Percentiles rank a stretch among this genome's conserved stretches.
Conservation (phyloP, 2,113 vertebrate species). For the Ahaetulla prasina region DNA sequence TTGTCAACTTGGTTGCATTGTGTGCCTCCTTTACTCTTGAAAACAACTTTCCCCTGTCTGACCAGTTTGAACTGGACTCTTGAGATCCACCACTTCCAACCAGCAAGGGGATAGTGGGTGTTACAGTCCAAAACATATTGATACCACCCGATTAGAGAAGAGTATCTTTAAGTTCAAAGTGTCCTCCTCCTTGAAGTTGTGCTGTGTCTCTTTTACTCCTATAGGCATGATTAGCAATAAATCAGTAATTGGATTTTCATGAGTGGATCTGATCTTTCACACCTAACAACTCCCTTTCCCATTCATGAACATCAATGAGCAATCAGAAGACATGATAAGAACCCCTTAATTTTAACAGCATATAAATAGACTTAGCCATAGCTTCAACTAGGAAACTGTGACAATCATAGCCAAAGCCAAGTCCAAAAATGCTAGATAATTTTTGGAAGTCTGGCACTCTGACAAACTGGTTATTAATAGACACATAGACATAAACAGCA, state of each 20-base stretch:
- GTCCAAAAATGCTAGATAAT: neutral
- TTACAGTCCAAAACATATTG: neutral
- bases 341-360: neutral
- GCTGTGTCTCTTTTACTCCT: constrained; percentile 10
- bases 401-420: neutral
- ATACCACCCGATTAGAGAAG: neutral
- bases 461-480: neutral
- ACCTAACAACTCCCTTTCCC: neutral
- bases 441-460: neutral
- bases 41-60: neutral
- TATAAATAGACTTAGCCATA: neutral
- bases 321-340: neutral
- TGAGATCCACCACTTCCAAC: neutral
- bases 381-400: neutral
- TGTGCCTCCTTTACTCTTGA: neutral
- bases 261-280: neutral
- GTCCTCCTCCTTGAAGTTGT: constrained; percentile 1
- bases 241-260: neutral
- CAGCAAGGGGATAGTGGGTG: neutral
- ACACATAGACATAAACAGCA: neutral
- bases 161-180: neutral
- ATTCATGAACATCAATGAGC: neutral
- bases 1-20: neutral
- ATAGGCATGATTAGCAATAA: neutral
- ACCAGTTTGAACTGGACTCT: neutral